Base-by-base conservation (phyloP, 1,140 invertebrate species). In the Saxidomus purpurata region DNA sequence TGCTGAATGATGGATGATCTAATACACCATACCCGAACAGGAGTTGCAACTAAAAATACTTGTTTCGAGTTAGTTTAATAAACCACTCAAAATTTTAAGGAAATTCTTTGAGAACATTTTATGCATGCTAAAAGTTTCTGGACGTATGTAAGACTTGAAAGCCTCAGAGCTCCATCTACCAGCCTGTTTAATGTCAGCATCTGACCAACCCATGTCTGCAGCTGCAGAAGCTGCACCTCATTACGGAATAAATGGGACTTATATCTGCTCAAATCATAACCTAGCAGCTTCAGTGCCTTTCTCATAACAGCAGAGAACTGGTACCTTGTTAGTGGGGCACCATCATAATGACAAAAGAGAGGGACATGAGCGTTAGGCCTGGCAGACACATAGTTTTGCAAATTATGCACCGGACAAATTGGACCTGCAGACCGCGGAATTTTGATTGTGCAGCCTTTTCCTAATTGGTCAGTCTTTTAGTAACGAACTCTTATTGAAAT, bases 391-490 rank as follows among this genome's bases (percentile, higher is more conserved):
- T 28, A 79, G 52, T 52, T 1, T 43, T 43, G 4, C 19, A 52
- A 25, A 31, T 31, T 0, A 22, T 15, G 17, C 15, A 61, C 0
- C 17, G 8, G 59, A 47, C 80, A 61, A 40, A 40, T 38, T 22
- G 4, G 11, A 63, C n/a, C 40, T 25, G 17, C 40, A 38, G 15
- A 9, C 25, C 28, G 3, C 31, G 38, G 0, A 22, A 79, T 25
- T 79, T 25, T 3, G 0, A 79, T 38, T 11, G 11, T 4, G 25
- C 11, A 2, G 0, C 61, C 47, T 19, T 36, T 25, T 6, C 61
- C 77, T 69, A 15, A 22, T 59, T 88, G 63, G 31, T 88, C 74
- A 4, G 71, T 80, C 40, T 87, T 87, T 49, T 52, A 87, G 38
- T 49, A 67, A 19, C 28, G 19, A 17, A 89, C 1, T 52, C 19